Evolutionary conservation across 2,797 vertebrate genomes (phyloP), one percentile per base, ranked within the genome.

Genomic region (Protosalanx chinensis): DNA sequence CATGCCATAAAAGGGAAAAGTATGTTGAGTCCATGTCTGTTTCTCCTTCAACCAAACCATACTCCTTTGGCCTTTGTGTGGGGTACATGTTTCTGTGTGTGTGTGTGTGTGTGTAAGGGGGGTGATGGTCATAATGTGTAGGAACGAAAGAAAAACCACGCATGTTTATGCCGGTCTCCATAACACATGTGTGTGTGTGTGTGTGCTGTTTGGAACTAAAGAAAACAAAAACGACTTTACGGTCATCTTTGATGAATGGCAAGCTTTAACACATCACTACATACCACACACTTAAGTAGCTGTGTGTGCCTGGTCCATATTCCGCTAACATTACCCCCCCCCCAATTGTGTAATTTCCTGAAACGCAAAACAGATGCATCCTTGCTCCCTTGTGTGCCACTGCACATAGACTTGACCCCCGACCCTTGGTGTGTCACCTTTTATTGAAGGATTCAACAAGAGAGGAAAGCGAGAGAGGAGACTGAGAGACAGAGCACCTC

Each of bases 381-480:
- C 81, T 89, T 91, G 88, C 91, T 87, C 78, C 18, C 84, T 83
- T 85, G 81, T 79, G 80, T 80, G 78, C 62, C 46, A 79, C 74
- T 86, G 82, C 89, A 88, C 90, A 89, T 85, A 82, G 85, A 81
- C 78, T 77, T 88, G 90, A 90, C 87, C 88, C 84, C 79, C 27
- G 90, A 90, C 87, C 89, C 84, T 79, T 23, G 83, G 64, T 77
- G 85, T 84, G 79, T 89, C 85, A 90, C 86, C 88, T 88, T 85
- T 86, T 84, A 90, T 87, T 88, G 85, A 74, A 79, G 83, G 77
- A 90, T 85, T 87, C 87, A 88, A 83, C 84, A 90, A 46, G 81
- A 83, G 79, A 84, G 78, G 79, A 81, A 79, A 82, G 78, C 74
- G 77, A 56, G 76, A 90, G 86, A 89, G 85, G 82, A 86, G 82